Conservation (phyloP, 1,140 invertebrate species). For the Neodiprion pinetum region DNA sequence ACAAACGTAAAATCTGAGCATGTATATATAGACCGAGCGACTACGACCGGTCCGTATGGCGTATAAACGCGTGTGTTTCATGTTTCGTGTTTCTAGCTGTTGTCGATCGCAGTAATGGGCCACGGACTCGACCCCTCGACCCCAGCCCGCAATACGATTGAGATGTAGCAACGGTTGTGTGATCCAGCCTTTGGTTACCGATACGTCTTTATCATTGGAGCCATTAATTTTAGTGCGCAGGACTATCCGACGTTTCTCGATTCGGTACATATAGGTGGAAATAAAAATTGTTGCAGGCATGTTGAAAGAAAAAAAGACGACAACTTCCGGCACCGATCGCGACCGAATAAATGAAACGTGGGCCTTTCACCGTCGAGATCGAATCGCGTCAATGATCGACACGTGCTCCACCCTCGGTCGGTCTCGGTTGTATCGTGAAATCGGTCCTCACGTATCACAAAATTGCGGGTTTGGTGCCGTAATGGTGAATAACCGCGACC, state of each 20-base stretch:
- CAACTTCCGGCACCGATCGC: background rate
- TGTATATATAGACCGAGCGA: background rate
- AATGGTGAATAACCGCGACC: background rate
- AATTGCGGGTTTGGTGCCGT: background rate
- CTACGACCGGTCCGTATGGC: background rate
- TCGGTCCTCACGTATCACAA: background rate
- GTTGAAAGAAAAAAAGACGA: background rate
- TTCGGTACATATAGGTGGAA: no score
- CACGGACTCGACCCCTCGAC: constrained; percentile 14
- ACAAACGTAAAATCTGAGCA: background rate
- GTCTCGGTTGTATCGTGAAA: background rate
- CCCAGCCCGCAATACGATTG: constrained; percentile 1
- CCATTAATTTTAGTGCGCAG: constrained; percentile 2
- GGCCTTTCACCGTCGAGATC: no score
- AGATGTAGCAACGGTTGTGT: constrained; percentile 13
- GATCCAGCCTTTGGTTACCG: background rate
- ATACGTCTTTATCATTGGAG: background rate
- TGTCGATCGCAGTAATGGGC: constrained; percentile 15
- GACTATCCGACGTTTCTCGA: background rate
- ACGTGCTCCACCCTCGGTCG: background rate
- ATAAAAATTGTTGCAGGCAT: background rate
- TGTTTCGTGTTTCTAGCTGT: constrained; percentile 14
- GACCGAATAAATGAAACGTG: no score
- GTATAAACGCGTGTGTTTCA: constrained; percentile 8
- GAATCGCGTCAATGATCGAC: no score